Conservation (phyloP, 2,797 vertebrate genomes). For the Atherinosoma microstoma region DNA sequence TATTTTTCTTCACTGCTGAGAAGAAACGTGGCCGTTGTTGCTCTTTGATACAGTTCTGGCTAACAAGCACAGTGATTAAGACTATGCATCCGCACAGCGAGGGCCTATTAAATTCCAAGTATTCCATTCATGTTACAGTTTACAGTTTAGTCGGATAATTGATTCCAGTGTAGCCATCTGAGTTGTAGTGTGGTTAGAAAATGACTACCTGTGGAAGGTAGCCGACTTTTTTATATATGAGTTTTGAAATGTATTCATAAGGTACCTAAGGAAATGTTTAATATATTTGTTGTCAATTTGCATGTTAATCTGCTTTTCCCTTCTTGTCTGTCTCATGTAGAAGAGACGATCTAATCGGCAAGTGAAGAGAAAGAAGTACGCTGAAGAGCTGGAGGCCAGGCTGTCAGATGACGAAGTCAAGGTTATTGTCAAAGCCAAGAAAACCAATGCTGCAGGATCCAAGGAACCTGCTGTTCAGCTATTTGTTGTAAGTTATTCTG, state of each 20-base stretch:
- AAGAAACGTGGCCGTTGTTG: not conserved
- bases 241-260: not conserved
- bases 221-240: not conserved
- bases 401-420: slow-evolving; percentile 94
- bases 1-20: not conserved
- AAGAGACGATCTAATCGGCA: slow-evolving; percentile 97
- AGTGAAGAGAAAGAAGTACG: slow-evolving; percentile 96
- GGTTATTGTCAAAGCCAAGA: slow-evolving; percentile 92
- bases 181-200: not conserved
- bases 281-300: not conserved
- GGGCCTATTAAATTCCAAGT: too few species aligned
- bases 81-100: too few species aligned
- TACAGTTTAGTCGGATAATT: too few species aligned
- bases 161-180: too few species aligned
- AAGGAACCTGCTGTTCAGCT: slow-evolving; percentile 91
- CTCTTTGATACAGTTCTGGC: not conserved
- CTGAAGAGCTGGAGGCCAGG: slow-evolving; percentile 93
- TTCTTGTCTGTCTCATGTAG: slow-evolving; percentile 73
- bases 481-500: slow-evolving; percentile 90
- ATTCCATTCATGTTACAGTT: too few species aligned
- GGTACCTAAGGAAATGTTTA: not conserved
- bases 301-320: slow-evolving; percentile 11
- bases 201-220: not conserved
- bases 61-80: too few species aligned
- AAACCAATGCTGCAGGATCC: slow-evolving; percentile 83